Conservation (phyloP, 1,140 invertebrate genomes). For the Drosophila mayri region DNA sequence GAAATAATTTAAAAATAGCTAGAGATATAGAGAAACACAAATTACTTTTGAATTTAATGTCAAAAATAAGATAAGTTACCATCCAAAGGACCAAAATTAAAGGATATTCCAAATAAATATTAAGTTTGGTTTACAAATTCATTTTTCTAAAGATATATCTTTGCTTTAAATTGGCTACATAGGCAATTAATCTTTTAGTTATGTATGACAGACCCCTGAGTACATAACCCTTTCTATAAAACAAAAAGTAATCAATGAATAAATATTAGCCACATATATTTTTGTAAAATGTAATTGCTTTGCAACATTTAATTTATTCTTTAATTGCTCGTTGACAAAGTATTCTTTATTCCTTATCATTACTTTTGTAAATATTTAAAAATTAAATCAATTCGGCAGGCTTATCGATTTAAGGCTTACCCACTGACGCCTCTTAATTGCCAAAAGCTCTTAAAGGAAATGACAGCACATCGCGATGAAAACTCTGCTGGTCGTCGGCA, state of each 20-base stretch:
- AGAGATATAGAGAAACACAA: neutral
- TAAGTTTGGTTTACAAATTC: too few relatives aligned
- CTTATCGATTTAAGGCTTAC: conserved; percentile 35
- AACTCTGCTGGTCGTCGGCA: conserved; percentile 52
- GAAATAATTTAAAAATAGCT: neutral
- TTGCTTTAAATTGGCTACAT: too few relatives aligned
- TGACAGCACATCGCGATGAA: conserved; percentile 10
- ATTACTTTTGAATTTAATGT: neutral
- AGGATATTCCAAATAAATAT: neutral
- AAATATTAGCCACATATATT: too few relatives aligned
- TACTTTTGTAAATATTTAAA: conserved; percentile 8
- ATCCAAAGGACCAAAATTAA: neutral
- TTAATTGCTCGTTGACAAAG: neutral
- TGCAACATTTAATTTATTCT: neutral
- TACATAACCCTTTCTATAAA: too few relatives aligned
- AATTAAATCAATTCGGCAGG: conserved; percentile 2
- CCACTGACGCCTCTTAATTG: conserved; percentile 40
- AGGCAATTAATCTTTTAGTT: too few relatives aligned
- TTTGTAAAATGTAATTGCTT: too few relatives aligned
- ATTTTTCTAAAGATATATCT: too few relatives aligned
- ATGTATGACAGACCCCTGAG: too few relatives aligned
- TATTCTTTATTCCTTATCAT: neutral
- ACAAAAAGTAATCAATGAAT: too few relatives aligned
- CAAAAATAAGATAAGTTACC: neutral
- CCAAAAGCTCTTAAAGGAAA: conserved; percentile 33